These are phyloP conservation scores for Ormia ochracea DNA, from an alignment of 2,888 invertebrate species.

Conservation along the genomic window DNA sequence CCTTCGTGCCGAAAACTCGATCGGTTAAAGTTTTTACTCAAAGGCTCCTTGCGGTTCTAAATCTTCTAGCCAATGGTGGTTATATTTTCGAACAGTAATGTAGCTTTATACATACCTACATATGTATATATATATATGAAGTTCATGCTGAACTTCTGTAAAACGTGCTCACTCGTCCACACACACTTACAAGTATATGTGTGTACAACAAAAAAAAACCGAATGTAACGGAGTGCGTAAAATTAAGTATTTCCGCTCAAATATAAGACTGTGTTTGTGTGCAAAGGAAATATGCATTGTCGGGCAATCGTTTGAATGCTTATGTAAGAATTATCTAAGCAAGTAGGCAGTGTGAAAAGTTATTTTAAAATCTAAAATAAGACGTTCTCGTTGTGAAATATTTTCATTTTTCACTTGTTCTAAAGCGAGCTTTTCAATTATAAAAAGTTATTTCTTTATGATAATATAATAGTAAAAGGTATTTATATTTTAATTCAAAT, in stretches of 20 bases:
- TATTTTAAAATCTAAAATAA: background rate
- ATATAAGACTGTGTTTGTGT: conserved; percentile 26
- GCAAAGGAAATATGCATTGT: conserved; percentile 43
- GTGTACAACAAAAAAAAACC: too few relatives aligned
- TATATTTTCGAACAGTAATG: conserved; percentile 14
- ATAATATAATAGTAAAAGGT: too few relatives aligned
- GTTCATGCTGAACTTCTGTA: conserved; percentile 33
- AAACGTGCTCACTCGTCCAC: background rate
- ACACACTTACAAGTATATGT: background rate
- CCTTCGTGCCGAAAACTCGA: too few relatives aligned
- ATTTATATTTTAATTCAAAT: too few relatives aligned
- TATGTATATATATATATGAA: too few relatives aligned
- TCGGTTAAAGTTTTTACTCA: too few relatives aligned
- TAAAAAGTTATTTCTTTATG: too few relatives aligned
- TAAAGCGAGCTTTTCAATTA: too few relatives aligned
- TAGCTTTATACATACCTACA: conserved; percentile 25
- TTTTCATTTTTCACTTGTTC: background rate
- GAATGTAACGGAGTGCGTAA: conserved; percentile 25
- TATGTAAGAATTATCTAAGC: background rate
- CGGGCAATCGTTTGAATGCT: conserved; percentile 12
- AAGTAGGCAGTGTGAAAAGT: background rate
- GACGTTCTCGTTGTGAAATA: background rate
- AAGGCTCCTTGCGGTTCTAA: too few relatives aligned
- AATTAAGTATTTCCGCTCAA: conserved; percentile 60
- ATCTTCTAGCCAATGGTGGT: conserved; percentile 19